phyloP scores from a whole-genome alignment of 2,888 invertebrate species.

The Empis livida region DNA sequence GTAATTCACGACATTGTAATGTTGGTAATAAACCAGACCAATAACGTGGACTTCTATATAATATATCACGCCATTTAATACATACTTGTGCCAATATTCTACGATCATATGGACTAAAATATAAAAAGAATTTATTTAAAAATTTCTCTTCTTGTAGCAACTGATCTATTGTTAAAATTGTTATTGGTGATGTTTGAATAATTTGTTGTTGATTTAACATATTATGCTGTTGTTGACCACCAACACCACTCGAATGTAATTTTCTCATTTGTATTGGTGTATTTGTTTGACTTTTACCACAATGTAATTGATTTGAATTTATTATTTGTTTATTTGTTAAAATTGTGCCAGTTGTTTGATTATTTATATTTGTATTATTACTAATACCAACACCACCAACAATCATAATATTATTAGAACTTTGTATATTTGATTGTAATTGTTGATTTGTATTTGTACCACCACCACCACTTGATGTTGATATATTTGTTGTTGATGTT shows the following conservation, averaged over 20 bases:
- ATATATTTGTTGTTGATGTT: background rate
- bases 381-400: slow-evolving; percentile 4
- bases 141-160: slow-evolving; percentile 75
- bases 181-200: slow-evolving; percentile 38
- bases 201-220: slow-evolving; percentile 29
- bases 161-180: slow-evolving; percentile 55
- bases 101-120: slow-evolving; percentile 66
- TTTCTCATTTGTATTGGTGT: slow-evolving; percentile 19
- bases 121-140: slow-evolving; percentile 70
- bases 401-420: background rate
- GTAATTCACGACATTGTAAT: slow-evolving; percentile 71
- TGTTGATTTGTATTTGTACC: slow-evolving; percentile 13
- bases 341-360: background rate
- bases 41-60: slow-evolving; percentile 76
- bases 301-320: background rate
- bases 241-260: slow-evolving; percentile 1
- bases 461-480: slow-evolving; percentile 5
- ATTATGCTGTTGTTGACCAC: slow-evolving; percentile 19
- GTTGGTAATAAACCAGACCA: slow-evolving; percentile 80
- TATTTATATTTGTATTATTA: slow-evolving; percentile 4
- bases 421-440: slow-evolving; percentile 22
- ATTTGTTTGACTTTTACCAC: slow-evolving; percentile 24
- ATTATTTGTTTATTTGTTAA: background rate
- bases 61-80: slow-evolving; percentile 72
- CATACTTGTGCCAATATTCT: slow-evolving; percentile 73